Base-by-base conservation (phyloP, 2,888 invertebrate species). In the Rotaria macrura region DNA sequence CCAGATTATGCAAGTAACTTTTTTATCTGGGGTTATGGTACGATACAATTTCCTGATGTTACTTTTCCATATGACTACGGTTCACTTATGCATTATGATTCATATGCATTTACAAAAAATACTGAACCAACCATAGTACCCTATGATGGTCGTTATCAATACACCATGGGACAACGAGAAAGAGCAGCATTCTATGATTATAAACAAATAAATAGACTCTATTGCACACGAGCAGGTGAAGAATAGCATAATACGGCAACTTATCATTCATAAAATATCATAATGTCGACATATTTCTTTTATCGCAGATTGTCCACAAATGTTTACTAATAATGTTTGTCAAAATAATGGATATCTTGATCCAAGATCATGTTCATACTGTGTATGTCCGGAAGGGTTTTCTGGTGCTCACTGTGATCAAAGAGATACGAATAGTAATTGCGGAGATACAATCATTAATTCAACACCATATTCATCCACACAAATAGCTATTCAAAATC, bases 101-200 rank as follows among this genome's bases (percentile, higher is more conserved):
- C 23, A 12, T 79, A 79, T 40, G 79, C 20, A 79, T 79, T 79
- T 43, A 20, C 79, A n/a, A 79, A 25, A 3, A 79, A 79, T 79
- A 6, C 17, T 79, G 14, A 5, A 7, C 38, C 40, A 79, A 79
- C 79, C 43, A 79, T 79, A 25, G 4, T 79, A 10, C 43, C 79
- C 10, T 3, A n/a, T 25, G 79, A 79, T n/a, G 17, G 10, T 43
- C 79, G 25, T 43, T 79, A 79, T 79, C n/a, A 12, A 43, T 43
- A n/a, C 43, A 79, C 79, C 1, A 79, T 79, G 6, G 79, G 79
- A 43, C 79, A 79, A 79, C 1, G 79, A n/a, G 43, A 79, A 43
- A 43, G 14, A 79, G 79, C 43, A 43, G 40, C 79, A 79, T 79
- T 79, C n/a, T 79, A 79, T n/a, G 79, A 79, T 43, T 79, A 79